phyloP scores from a whole-genome alignment of 2,797 vertebrate species.

The Lepus oiostolus region DNA sequence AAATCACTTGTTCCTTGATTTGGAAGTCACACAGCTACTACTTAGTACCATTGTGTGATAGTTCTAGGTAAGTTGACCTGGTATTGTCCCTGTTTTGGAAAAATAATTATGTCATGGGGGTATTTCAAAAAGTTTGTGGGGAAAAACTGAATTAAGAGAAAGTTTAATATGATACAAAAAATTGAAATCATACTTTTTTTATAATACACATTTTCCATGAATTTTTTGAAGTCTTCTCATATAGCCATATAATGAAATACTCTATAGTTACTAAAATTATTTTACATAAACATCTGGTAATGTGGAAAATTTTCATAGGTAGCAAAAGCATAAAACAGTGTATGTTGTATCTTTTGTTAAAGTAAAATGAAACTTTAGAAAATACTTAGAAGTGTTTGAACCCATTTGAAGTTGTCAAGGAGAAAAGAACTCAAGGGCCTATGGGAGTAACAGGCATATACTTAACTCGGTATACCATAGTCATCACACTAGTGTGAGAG shows the following conservation, averaged over 20 bases:
- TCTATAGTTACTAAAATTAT: constrained; percentile 33
- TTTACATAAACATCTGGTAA: background rate
- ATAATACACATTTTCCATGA: no score
- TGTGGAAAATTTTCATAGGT: background rate
- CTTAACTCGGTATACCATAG: no score
- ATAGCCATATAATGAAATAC: constrained; percentile 38
- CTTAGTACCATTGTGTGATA: background rate
- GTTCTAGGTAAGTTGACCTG: background rate
- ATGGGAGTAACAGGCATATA: no score
- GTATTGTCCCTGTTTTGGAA: background rate
- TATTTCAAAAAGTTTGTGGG: no score
- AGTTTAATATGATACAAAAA: no score
- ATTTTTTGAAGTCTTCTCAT: background rate
- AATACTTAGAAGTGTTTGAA: background rate
- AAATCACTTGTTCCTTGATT: constrained; percentile 9
- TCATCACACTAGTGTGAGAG: no score
- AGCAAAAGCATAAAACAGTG: background rate
- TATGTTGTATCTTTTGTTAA: background rate
- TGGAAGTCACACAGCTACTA: constrained; percentile 13
- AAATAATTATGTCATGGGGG: background rate
- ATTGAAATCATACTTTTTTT: no score
- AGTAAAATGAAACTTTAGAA: background rate
- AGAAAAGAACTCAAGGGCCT: background rate
- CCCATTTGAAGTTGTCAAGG: background rate
- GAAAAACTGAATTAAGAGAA: no score